Base-by-base conservation (phyloP, 2,113 vertebrate genomes). In the Ornithorhynchus anatinus region DNA sequence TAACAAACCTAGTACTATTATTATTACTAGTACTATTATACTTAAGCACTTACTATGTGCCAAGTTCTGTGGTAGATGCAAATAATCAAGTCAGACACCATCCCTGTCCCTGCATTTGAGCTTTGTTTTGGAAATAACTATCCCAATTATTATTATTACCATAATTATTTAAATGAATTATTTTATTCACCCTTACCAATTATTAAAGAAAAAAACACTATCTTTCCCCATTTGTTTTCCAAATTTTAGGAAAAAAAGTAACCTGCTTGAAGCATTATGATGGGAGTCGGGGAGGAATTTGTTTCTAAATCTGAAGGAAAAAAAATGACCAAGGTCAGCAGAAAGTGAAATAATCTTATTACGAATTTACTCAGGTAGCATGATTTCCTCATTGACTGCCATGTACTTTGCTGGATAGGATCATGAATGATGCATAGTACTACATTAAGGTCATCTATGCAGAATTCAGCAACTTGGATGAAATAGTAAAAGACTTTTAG, bases 231-330 rank as follows among this genome's bases (percentile, higher is more conserved):
- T 7, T 48, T 32, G 42, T 73, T 36, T 27, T 64, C 12, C 67
- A 63, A 81, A 81, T 69, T 22, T n/a, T 11, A 22, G 10, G 19
- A 66, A 70, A 74, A n/a, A 61, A n/a, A n/a, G n/a, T n/a, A 53
- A 80, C 17, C 32, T 59, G 29, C 59, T 35, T 20, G 13, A 75
- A 80, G 43, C 31, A 29, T 42, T 45, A 60, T 56, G 59, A 71
- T 78, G 60, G 71, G 82, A 79, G 80, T 77, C 56, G 77, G 82
- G 31, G 45, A 61, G 35, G 82, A 23, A 88, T 74, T 71, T 74
- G 59, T 23, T 40, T 22, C 39, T 71, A 44, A 67, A 42, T 57
- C 10, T 8, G 29, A 23, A 48, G 25, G 29, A 33, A 10, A 59
- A 38, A 8, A 68, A 61, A 70, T 8, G 7, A 29, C 40, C 64